Evolutionary conservation across 1,140 invertebrate genomes (phyloP), one percentile per base, ranked within the genome.

Genomic region (Drosophila repletoides): DNA sequence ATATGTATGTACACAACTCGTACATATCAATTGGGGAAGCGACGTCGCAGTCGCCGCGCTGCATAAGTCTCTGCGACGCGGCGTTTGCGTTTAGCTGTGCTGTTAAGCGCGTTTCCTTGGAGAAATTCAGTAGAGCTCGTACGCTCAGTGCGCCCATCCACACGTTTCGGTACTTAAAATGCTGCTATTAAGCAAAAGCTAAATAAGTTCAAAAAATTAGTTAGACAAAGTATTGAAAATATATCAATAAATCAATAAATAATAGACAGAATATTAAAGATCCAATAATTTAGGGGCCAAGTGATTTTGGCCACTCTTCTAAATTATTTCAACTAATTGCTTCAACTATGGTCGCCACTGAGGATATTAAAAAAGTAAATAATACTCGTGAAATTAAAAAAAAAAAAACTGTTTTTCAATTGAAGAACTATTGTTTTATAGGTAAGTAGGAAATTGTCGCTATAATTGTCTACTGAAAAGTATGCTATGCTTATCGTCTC

Each of bases 81-180:
- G 34, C 61, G 56, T 69, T 87, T 70, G 63, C 56, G 69, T 65
- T 83, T 81, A 70, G 71, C 60, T 77, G 49, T 70, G 71, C 64
- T 67, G 58, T 52, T 70, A 69, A 88, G 67, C 79, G 80, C 49
- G 28, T 77, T 84, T 86, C 80, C 79, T 84, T 84, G 31, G 56
- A 79, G 61, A 84, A 79, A 60, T 79, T 84, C 49, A 84, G 79
- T 84, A 80, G 64, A 43, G 59, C 43, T 51, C 36, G 52, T 51
- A 60, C 66, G 74, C 75, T 84, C 79, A 74, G 12, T 14, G 79
- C 34, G 56, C 28, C 53, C 56, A 79, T 71, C 43, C 60, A 56
- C 73, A 83, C 79, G 79, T 73, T 76, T 58, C 34, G 43, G 43
- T 64, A 71, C 38, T 83, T 38, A 59, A 67, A 36, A 2, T 29